phyloP scores from a whole-genome alignment of 2,797 vertebrate species.

The Carcharodon carcharias region DNA sequence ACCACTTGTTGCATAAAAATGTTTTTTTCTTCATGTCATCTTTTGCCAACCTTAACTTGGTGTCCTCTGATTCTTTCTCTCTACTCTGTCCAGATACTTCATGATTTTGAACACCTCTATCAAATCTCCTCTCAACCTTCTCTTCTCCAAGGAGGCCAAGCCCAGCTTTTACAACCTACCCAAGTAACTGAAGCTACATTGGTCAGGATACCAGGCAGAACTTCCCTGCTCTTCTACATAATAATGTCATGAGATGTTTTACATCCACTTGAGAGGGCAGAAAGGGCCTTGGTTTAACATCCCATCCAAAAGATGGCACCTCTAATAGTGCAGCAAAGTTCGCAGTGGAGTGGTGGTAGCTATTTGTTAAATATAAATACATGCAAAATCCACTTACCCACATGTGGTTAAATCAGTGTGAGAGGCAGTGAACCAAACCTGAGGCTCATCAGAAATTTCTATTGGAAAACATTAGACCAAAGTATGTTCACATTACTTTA shows the following conservation, averaged over 20 bases:
- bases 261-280: neutral
- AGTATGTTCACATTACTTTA: neutral
- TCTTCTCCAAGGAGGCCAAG: neutral
- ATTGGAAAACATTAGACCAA: neutral
- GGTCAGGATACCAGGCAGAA: neutral
- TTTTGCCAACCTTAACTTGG: neutral
- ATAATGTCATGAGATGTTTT: neutral
- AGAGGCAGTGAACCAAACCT: neutral
- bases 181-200: neutral
- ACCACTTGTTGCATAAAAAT: neutral
- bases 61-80: neutral
- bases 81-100: neutral
- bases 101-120: neutral
- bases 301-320: neutral
- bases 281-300: neutral
- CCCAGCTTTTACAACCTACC: neutral
- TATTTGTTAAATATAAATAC: neutral
- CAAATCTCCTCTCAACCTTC: neutral
- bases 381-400: neutral
- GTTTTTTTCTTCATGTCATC: neutral
- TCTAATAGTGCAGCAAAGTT: neutral
- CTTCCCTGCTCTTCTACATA: too few species aligned
- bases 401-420: neutral
- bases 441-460: neutral
- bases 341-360: neutral